Percentiles rank a stretch among this genome's conserved stretches.
Conservation (phyloP, 2,888 invertebrate genomes). For the Cephonodes hylas region DNA sequence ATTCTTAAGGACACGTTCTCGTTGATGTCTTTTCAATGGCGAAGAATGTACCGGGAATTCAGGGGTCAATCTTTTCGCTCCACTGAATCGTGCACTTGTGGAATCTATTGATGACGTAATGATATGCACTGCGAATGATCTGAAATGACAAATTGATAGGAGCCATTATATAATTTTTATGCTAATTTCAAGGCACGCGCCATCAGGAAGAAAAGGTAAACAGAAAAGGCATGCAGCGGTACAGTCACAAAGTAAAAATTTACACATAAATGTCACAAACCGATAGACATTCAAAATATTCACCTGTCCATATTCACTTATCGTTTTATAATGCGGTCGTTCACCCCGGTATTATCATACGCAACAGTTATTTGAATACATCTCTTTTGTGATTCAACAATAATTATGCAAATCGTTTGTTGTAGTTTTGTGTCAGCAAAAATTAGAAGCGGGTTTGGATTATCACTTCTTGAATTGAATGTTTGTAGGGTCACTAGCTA, state of each 20-base stretch:
- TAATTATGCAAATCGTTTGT: constrained; percentile 23
- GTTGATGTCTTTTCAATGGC: constrained; percentile 1
- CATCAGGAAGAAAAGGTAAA: neutral
- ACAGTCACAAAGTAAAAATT: constrained; percentile 45
- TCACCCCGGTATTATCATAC: constrained; percentile 58
- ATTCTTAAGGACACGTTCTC: neutral
- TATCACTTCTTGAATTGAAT: neutral
- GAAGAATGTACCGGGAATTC: neutral
- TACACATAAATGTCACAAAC: constrained; percentile 59
- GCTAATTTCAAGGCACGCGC: constrained; percentile 34
- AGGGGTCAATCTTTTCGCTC: neutral
- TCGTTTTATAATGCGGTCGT: constrained; percentile 58
- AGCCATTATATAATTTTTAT: constrained; percentile 13
- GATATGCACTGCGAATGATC: constrained; percentile 5
- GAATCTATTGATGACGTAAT: constrained; percentile 10
- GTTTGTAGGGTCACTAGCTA: neutral
- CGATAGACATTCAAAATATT: constrained; percentile 74
- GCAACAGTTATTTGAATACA: constrained; percentile 44
- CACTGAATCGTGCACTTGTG: neutral
- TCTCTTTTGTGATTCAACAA: constrained; percentile 33
- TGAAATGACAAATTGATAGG: neutral
- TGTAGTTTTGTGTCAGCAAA: neutral
- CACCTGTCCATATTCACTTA: constrained; percentile 57
- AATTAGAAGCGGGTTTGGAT: neutral
- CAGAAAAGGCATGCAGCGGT: constrained; percentile 23